Evolutionary conservation across 2,797 vertebrate species (phyloP).

Genomic region (Paedocypris micromegethes): DNA sequence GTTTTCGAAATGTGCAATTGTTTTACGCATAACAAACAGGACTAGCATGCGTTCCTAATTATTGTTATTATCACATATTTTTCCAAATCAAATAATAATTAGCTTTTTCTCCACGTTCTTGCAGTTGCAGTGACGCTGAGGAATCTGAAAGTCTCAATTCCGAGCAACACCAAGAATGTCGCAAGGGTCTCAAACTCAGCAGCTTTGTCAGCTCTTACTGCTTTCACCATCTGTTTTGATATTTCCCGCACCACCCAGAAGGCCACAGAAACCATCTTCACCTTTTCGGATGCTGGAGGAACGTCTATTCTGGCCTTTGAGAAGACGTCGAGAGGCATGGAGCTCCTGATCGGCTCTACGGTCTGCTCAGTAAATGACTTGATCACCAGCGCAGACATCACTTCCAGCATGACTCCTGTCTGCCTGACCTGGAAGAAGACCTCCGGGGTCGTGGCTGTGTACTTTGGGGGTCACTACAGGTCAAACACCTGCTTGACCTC

Average conservation of each 20-base stretch:
- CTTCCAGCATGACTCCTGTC: constrained; percentile 67
- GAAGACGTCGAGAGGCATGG: constrained; percentile 55
- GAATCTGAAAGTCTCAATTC: constrained; percentile 84
- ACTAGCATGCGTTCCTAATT: no score
- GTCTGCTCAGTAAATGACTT: constrained; percentile 66
- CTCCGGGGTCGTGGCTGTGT: constrained; percentile 59
- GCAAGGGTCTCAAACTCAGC: constrained; percentile 64
- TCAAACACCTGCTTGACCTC: constrained; percentile 59
- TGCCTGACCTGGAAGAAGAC: constrained; percentile 76
- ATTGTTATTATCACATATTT: background rate
- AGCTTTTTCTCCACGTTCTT: background rate
- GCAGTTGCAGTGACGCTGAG: constrained; percentile 82
- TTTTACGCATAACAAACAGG: no score
- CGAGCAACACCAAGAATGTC: constrained; percentile 54
- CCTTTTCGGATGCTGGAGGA: constrained; percentile 58
- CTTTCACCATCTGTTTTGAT: constrained; percentile 88
- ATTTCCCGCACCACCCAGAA: constrained; percentile 59
- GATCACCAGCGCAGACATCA: constrained; percentile 65
- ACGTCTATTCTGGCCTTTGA: constrained; percentile 67
- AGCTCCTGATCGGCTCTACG: constrained; percentile 60
- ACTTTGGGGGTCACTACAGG: constrained; percentile 60
- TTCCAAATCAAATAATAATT: constrained; percentile 8
- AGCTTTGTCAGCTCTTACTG: constrained; percentile 71
- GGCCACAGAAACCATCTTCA: constrained; percentile 74
- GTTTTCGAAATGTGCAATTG: no score